Evolutionary conservation across 2,888 invertebrate species (phyloP).

Genomic region (Noctua janthe): DNA sequence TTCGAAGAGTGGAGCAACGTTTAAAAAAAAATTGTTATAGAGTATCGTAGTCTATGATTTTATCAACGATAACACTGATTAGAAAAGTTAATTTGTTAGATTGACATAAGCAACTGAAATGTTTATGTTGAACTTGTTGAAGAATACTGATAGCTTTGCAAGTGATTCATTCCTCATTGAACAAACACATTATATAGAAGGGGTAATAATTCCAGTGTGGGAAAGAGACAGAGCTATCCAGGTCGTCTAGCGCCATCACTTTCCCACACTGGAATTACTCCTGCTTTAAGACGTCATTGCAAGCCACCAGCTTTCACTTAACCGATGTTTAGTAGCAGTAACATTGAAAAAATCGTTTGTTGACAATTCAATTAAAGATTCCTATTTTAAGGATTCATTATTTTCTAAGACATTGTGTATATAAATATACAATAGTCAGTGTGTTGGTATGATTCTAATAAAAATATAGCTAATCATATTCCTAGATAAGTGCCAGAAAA

Average conservation of each 20-base stretch:
- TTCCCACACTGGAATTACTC: no score
- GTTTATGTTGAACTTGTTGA: background rate
- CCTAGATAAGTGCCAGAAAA: background rate
- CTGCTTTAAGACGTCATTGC: no score
- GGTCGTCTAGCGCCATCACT: no score
- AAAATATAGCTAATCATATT: background rate
- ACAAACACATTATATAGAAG: background rate
- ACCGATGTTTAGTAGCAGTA: background rate
- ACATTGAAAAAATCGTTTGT: background rate
- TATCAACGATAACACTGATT: background rate
- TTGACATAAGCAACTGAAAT: background rate
- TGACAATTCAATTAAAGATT: background rate
- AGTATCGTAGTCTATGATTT: background rate
- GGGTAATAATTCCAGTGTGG: no score
- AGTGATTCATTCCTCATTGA: background rate
- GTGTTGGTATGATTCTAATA: background rate
- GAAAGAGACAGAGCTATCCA: no score
- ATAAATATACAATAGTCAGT: background rate
- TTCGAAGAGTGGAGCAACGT: no score
- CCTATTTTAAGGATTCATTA: background rate
- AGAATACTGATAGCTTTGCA: background rate
- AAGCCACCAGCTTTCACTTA: background rate
- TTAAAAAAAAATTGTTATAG: no score
- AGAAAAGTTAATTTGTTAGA: background rate
- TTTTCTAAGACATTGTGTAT: background rate